Conservation (phyloP, 2,113 vertebrate genomes). For the Gulo gulo region DNA sequence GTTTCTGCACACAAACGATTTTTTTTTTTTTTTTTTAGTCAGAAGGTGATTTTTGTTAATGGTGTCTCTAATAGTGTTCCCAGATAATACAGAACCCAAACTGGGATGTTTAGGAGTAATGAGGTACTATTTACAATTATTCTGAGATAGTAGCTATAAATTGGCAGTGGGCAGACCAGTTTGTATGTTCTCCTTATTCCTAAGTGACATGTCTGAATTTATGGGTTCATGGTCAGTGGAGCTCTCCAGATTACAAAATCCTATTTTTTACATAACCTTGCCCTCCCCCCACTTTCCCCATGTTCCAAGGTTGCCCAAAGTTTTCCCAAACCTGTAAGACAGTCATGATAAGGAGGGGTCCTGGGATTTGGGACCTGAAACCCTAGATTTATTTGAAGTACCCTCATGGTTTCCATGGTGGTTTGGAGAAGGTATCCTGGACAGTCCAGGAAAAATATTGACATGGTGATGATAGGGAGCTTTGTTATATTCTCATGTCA, state of each 20-base stretch:
- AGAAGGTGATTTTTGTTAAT: conserved; percentile 17
- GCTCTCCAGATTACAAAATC: background rate
- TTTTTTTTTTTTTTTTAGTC: background rate
- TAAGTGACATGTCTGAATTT: conserved; percentile 2
- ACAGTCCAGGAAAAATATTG: background rate
- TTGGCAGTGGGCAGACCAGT: background rate
- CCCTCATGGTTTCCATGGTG: background rate
- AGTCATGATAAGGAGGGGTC: background rate
- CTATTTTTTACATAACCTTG: background rate
- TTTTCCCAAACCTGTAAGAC: background rate
- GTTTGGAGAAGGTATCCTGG: background rate
- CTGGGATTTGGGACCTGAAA: background rate
- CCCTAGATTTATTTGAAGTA: background rate
- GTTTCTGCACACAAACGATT: background rate
- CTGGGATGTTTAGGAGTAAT: background rate
- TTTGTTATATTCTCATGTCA: background rate
- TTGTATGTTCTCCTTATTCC: background rate
- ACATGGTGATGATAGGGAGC: background rate
- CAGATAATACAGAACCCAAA: background rate
- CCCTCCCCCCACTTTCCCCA: background rate
- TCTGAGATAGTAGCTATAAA: background rate
- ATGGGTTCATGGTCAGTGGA: background rate
- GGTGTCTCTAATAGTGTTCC: background rate
- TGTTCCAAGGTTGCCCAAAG: background rate
- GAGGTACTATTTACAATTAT: background rate